Percentiles rank a stretch among this genome's conserved stretches.
phyloP scores from a whole-genome alignment of 2,888 invertebrate genomes.

The Cenopis cana region DNA sequence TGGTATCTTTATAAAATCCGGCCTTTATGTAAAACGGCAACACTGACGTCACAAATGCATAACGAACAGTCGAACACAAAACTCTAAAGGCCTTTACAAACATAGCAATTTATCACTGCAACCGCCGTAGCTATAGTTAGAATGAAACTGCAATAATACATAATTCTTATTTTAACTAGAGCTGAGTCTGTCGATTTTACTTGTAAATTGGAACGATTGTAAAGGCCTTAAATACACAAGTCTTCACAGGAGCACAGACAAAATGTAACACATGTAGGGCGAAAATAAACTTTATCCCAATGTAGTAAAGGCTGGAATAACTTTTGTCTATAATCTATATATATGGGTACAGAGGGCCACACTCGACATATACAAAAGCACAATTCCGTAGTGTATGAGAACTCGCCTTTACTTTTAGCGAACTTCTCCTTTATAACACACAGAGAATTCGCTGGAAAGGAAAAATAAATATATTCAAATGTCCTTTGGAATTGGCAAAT shows the following conservation, averaged over 20 bases:
- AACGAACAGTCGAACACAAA: neutral
- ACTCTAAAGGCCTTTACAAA: neutral
- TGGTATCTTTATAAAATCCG: too few species aligned
- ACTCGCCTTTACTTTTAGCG: conserved; percentile 77
- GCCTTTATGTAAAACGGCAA: neutral
- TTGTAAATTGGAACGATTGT: too few species aligned
- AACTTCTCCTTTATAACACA: conserved; percentile 70
- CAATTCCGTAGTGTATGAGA: conserved; percentile 43
- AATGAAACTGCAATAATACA: too few species aligned
- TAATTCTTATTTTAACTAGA: too few species aligned
- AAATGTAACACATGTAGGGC: neutral
- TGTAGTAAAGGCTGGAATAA: neutral
- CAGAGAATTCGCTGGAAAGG: conserved; percentile 71
- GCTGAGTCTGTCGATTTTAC: too few species aligned
- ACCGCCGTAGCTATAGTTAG: too few species aligned
- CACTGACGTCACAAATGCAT: conserved; percentile 8
- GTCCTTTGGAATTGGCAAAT: too few species aligned
- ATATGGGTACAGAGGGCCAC: neutral
- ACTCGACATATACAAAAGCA: conserved; percentile 45
- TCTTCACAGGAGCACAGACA: neutral
- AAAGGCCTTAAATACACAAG: neutral
- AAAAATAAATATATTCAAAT: conserved; percentile 53
- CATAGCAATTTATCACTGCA: too few species aligned
- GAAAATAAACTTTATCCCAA: neutral
- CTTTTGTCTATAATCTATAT: neutral